Evolutionary conservation across 2,888 invertebrate species (phyloP), one percentile per base, ranked within the genome.

Genomic region (Agelastica alni): DNA sequence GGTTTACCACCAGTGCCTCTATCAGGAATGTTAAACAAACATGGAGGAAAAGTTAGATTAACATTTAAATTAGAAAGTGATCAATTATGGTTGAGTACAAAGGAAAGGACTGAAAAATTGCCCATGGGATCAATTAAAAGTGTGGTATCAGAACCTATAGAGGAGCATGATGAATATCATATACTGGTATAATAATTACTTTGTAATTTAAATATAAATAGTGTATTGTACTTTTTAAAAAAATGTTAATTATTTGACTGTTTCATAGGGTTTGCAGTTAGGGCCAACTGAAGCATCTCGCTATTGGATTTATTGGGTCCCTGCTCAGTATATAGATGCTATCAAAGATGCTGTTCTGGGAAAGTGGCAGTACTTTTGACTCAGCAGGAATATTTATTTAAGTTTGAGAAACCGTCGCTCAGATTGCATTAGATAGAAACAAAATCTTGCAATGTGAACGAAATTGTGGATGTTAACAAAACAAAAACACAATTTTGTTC

Each of bases 261-360:
- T 4, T 28, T 58, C 62, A 12, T 49, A 68, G 65, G 93, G 89
- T 51, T 82, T 95, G 56, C 94, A 95, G 78, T 78, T 94, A 63
- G 94, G 95, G 10, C 88, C 94, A 5, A 94, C 94, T 43, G 94
- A 94, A 77, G 93, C 93, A 3, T 93, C 93, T 20, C 80, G 92
- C 62, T 93, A 93, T 77, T 95, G 93, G 92, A 85, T 95, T 57
- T 95, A 95, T 78, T 95, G 94, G 94, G 93, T 95, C 37, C 95
- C 94, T 6, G 91, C 92, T 42, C 91, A 91, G 72, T 95, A 91
- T 74, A 84, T 93, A 47, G 89, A 91, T 71, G 91, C 93, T 64
- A 93, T 95, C 71, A 94, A 93, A 79, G 92, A 93, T 72, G 89
- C 93, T 54, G 87, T 94, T 56, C 83, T 93, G 43, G 93, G 93